Evolutionary conservation across 92 coral and sea anemone species (phyloP).

Genomic region (Meandrina meandrites): DNA sequence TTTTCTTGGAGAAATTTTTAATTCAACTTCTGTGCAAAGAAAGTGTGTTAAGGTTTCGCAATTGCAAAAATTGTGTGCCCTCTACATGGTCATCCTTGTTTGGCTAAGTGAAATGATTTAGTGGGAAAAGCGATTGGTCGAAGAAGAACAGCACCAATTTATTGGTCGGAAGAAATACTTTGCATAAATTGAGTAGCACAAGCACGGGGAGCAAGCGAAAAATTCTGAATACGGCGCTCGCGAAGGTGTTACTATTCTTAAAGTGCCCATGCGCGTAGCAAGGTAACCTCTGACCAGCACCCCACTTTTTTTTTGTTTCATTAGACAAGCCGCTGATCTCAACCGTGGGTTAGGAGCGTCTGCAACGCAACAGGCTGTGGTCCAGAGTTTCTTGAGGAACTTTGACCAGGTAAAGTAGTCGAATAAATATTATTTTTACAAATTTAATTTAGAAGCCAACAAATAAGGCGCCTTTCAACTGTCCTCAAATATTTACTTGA

Average conservation of each 20-base stretch:
- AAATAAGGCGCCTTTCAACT: background rate
- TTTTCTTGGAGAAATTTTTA: too few relatives aligned
- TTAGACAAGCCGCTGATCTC: conserved; percentile 95
- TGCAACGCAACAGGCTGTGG: conserved; percentile 97
- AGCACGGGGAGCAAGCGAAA: background rate
- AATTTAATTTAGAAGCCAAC: background rate
- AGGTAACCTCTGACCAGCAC: background rate
- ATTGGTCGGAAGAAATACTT: too few relatives aligned
- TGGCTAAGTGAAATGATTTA: too few relatives aligned
- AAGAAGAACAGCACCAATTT: too few relatives aligned
- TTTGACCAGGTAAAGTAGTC: conserved; percentile 74
- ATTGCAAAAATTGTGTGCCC: too few relatives aligned
- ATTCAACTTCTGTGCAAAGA: too few relatives aligned
- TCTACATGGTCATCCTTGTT: too few relatives aligned
- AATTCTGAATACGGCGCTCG: background rate
- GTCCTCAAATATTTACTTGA: background rate
- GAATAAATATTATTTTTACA: background rate
- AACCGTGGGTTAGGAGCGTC: conserved; percentile 97
- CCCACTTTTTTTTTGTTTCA: background rate
- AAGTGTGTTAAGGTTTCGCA: too few relatives aligned
- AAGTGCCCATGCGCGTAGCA: background rate
- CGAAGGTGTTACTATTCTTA: too few relatives aligned
- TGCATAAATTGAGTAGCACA: background rate
- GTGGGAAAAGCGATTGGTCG: too few relatives aligned
- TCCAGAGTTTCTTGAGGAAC: conserved; percentile 89